Base-by-base conservation (phyloP, 2,888 invertebrate genomes). In the Drosophila multiciliata region DNA sequence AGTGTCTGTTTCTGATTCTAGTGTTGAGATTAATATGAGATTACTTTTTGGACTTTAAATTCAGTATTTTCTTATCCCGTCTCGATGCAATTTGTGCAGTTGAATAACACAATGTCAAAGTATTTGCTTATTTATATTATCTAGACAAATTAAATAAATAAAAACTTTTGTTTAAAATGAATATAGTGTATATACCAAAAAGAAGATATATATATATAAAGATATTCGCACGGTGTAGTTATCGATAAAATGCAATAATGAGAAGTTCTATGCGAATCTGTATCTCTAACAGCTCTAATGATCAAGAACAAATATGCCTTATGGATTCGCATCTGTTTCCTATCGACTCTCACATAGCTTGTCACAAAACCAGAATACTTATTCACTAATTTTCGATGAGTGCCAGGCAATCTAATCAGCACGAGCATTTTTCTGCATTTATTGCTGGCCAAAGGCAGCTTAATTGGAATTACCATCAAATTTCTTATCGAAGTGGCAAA, bases 351-450 rank as follows among this genome's bases (percentile, higher is more conserved):
- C 7, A 45, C 42, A 42, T 6, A 20, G 1, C 20, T 42, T 12
- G 20, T 3, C 12, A 12, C 42, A 15, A 8, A 23, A 3, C 4
- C 45, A 23, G 7, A 15, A 45, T 23, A 23, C 15, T 8, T 3
- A 15, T 45, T 23, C 26, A 15, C 4, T 1, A 15, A 45, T 45
- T 23, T 45, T 45, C 45, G 26, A 45, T 23, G 23, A 23, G 23
- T 23, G 8, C 8, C 53, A 59, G 64, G 49, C 66, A 87, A 84
- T 78, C 87, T 84, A 82, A 87, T 84, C 84, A 78, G 54, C 67
- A 57, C 66, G 58, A 72, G 63, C 69, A 73, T 64, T 66, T 75
- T 26, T 71, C 60, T 23, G 38, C 58, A n/a, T 79, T 70, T 72
- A 68, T 58, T 20, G 53, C 59, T 52, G 64, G 15, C 54, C 63